Percentiles rank a stretch among this genome's conserved stretches.
Evolutionary conservation across 2,888 invertebrate genomes (phyloP).

Genomic region (Lottia gigantea): DNA sequence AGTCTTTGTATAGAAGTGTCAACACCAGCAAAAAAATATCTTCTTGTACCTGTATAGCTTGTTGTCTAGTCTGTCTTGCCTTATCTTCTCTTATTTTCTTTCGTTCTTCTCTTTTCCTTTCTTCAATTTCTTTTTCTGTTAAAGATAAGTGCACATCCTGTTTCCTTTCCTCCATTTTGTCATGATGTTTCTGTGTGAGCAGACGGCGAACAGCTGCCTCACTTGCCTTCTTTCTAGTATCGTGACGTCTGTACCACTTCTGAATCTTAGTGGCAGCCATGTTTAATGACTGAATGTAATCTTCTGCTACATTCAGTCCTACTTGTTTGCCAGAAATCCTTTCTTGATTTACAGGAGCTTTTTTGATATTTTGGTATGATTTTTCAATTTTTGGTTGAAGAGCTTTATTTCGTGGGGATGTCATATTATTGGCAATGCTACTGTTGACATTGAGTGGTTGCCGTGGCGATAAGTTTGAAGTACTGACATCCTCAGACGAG

Average conservation of each 20-base stretch:
- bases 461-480: conserved; percentile 14
- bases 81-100: conserved; percentile 58
- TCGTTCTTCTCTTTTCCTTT: conserved; percentile 49
- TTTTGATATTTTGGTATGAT: conserved; percentile 66
- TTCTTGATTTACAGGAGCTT: conserved; percentile 63
- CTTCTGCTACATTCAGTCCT: conserved; percentile 51
- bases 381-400: conserved; percentile 62
- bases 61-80: conserved; percentile 58
- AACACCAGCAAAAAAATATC: no score
- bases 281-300: conserved; percentile 55
- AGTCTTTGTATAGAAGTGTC: no score
- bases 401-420: conserved; percentile 55
- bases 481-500: conserved; percentile 11
- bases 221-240: conserved; percentile 42
- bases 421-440: conserved; percentile 64
- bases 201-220: conserved; percentile 62
- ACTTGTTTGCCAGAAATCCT: conserved; percentile 24
- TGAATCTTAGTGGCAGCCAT: conserved; percentile 62
- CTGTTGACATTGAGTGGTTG: conserved; percentile 19
- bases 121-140: conserved; percentile 41
- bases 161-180: conserved; percentile 42
- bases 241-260: conserved; percentile 58
- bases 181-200: conserved; percentile 55
- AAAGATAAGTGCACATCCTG: conserved; percentile 36
- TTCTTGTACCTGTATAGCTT: conserved; percentile 59